Evolutionary conservation across 2,113 vertebrate species (phyloP).

Genomic region (Rhynchomys soricoides): DNA sequence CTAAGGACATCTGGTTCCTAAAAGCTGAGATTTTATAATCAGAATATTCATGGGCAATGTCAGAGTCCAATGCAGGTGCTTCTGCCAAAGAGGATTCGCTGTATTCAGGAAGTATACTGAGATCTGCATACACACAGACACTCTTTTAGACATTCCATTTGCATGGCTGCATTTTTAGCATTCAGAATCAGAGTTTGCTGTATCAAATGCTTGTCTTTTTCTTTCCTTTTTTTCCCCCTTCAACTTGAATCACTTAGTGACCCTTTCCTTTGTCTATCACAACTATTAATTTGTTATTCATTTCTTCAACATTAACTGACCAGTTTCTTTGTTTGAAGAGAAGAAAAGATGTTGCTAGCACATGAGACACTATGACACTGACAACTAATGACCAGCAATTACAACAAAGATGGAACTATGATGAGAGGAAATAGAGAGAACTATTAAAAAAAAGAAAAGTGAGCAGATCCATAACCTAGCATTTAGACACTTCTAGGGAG

Average conservation of each 20-base stretch:
- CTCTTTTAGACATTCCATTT: conserved; percentile 64
- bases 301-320: neutral
- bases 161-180: conserved; percentile 53
- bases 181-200: conserved; percentile 41
- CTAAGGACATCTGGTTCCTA: conserved; percentile 77
- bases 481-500: neutral
- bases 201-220: conserved; percentile 13
- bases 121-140: conserved; percentile 40
- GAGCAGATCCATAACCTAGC: neutral
- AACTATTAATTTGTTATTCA: neutral
- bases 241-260: neutral
- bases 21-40: conserved; percentile 70
- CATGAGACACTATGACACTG: neutral
- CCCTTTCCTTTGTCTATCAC: neutral
- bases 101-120: conserved; percentile 56
- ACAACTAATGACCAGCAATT: neutral
- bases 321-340: neutral
- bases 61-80: conserved; percentile 68
- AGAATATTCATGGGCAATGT: conserved; percentile 80
- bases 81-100: conserved; percentile 68
- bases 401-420: fast-evolving
- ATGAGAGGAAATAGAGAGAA: neutral
- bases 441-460: neutral
- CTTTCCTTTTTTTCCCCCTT: neutral
- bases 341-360: neutral